Base-by-base conservation (phyloP, 2,888 invertebrate species). In the Eumacrocentrus americanus region DNA sequence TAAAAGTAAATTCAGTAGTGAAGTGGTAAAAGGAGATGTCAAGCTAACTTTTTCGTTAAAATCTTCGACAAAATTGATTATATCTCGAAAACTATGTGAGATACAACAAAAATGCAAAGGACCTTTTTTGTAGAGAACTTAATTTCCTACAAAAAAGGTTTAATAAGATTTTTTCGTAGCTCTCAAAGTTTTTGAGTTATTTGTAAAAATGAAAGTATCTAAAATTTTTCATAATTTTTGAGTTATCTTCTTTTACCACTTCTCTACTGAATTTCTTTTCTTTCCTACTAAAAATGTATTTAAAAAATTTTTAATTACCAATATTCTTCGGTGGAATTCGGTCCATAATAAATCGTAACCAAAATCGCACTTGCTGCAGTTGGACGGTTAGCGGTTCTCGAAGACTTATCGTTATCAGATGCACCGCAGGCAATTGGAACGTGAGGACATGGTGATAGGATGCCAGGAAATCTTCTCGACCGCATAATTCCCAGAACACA, bases 291-390 rank as follows among this genome's bases (percentile, higher is more conserved):
- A 47, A 29, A 9, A 20, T 25, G 29, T 25, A 3, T 23, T 14
- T 40, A 3, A 40, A 9, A 20, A 2, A n/a, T 50, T 18, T 25
- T 7, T 52, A 6, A 9, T 48, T 79, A 87, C 87, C 85, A 63
- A 86, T 82, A 58, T 86, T 86, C 71, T 86, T 85, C 42, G 84
- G 82, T 29, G 86, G 85, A 61, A 88, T 84, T 57, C 90, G 82
- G 37, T 89, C 87, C 75, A 89, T 84, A 59, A 91, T 82, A 78
- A 91, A 91, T 71, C 88, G 86, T 60, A 91, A 81, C 91, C 91
- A 91, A 81, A 90, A 91, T 69, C 85, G 83, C 25, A 89, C 86
- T 77, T 88, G 87, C 64, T 87, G 86, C 25, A 88, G 79, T 77
- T 89, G 89, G 64, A 89, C 87, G 44, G 84, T 84, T 6, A 88